Percentiles rank a stretch among this genome's conserved stretches.
Evolutionary conservation across 2,113 vertebrate species (phyloP).

Genomic region (Megaceryle torquata): DNA sequence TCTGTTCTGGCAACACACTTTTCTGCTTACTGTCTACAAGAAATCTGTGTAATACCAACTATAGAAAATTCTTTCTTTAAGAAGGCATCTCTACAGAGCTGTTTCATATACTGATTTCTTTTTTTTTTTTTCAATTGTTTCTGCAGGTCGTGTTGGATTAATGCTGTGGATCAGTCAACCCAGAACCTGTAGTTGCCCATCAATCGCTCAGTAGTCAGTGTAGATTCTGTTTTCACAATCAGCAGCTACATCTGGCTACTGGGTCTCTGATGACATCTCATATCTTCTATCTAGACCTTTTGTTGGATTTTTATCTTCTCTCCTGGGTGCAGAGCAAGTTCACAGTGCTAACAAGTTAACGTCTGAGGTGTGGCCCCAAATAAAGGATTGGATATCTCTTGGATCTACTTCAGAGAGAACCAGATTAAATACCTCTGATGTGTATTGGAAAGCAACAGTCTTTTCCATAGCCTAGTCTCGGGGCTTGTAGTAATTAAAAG

Average conservation of each 20-base stretch:
- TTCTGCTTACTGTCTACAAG: neutral
- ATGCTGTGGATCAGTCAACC: neutral
- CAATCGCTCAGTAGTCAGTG: slow-evolving; percentile 99
- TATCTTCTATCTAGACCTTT: slow-evolving; percentile 65
- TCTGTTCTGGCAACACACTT: neutral
- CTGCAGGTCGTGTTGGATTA: slow-evolving; percentile 50
- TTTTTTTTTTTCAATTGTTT: slow-evolving; percentile 51
- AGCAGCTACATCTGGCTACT: slow-evolving; percentile 99
- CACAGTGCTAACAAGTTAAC: neutral
- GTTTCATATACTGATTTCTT: neutral
- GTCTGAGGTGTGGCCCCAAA: neutral
- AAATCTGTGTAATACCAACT: neutral
- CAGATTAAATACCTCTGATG: neutral
- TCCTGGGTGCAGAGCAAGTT: slow-evolving; percentile 45
- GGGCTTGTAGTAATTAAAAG: neutral
- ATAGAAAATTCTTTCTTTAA: neutral
- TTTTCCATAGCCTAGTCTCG: neutral
- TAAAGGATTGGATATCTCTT: slow-evolving; percentile 14
- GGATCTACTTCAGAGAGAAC: neutral
- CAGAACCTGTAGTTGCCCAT: slow-evolving; percentile 66
- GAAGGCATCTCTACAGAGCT: neutral
- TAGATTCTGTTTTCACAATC: slow-evolving; percentile 97
- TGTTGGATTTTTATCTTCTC: slow-evolving; percentile 69
- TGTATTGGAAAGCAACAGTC: neutral
- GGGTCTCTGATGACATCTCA: slow-evolving; percentile 92